Percentiles rank a stretch among this genome's conserved stretches.
Evolutionary conservation across 2,888 invertebrate species (phyloP).

Genomic region (Andrena bucephala): DNA sequence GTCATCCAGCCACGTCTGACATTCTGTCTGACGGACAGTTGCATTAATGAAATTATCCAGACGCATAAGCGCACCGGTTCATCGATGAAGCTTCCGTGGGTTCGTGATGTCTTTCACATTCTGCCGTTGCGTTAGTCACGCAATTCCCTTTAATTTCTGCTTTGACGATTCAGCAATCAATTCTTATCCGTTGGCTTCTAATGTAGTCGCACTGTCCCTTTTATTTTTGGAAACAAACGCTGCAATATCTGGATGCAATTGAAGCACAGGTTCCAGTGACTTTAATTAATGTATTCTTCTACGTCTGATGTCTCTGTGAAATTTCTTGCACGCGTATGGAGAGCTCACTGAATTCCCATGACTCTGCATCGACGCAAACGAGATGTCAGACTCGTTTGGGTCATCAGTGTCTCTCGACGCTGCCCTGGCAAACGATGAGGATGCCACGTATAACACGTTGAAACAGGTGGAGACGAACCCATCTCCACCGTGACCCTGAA

Average conservation of each 20-base stretch:
- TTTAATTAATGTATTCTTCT: not conserved
- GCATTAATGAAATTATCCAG: constrained; percentile 38
- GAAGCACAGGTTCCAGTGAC: too few species aligned
- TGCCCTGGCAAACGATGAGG: constrained; percentile 21
- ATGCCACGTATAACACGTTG: constrained; percentile 23
- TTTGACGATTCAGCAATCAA: not conserved
- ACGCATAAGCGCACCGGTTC: not conserved
- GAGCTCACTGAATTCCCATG: not conserved
- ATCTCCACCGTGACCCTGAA: constrained; percentile 38
- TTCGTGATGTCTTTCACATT: not conserved
- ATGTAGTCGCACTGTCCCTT: too few species aligned
- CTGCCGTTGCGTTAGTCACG: not conserved
- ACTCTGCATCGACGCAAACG: not conserved
- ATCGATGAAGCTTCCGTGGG: not conserved
- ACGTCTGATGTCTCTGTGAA: not conserved
- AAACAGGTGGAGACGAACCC: constrained; percentile 42
- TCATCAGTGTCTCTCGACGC: not conserved
- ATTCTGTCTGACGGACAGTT: constrained; percentile 38
- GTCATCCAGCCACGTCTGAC: not conserved
- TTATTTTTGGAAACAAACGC: not conserved
- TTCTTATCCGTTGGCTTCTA: too few species aligned
- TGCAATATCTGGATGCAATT: too few species aligned
- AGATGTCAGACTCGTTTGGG: not conserved
- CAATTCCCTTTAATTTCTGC: not conserved
- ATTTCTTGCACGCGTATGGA: not conserved